These are phyloP conservation scores for Nymphalis io DNA, from an alignment of 1,140 invertebrate genomes.

Conservation along the genomic window DNA sequence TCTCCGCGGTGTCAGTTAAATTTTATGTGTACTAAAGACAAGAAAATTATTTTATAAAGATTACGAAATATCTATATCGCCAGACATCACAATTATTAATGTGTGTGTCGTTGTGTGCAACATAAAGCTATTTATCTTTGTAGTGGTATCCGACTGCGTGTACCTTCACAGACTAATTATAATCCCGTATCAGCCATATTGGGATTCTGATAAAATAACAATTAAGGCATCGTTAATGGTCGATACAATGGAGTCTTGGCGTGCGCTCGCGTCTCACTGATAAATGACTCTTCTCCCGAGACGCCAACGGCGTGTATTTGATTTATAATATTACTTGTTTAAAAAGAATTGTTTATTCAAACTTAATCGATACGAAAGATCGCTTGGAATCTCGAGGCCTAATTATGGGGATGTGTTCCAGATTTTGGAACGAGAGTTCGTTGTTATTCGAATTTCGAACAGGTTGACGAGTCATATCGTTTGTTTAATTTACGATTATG, in stretches of 20 bases:
- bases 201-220: slow-evolving; percentile 75
- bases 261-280: slow-evolving; percentile 61
- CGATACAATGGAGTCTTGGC: slow-evolving; percentile 57
- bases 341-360: slow-evolving; percentile 72
- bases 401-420: slow-evolving; percentile 29
- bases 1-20: no score
- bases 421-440: slow-evolving; percentile 1
- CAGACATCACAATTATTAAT: slow-evolving; percentile 23
- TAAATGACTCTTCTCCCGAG: slow-evolving; percentile 68
- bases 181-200: slow-evolving; percentile 60
- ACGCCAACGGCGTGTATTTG: slow-evolving; percentile 70
- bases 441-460: not conserved
- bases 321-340: slow-evolving; percentile 77
- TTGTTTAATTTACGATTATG: slow-evolving; percentile 11
- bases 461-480: slow-evolving; percentile 9
- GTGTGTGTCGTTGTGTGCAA: slow-evolving; percentile 22
- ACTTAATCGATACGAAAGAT: slow-evolving; percentile 68
- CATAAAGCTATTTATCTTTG: slow-evolving; percentile 36
- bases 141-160: slow-evolving; percentile 37
- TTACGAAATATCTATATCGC: slow-evolving; percentile 19
- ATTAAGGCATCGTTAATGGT: slow-evolving; percentile 72
- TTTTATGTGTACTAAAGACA: not conserved
- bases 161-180: slow-evolving; percentile 55
- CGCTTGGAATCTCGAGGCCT: slow-evolving; percentile 45
- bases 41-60: slow-evolving; percentile 14